Evolutionary conservation across 2,888 invertebrate genomes (phyloP), one percentile per base, ranked within the genome.

Genomic region (Lasioglossum villosulum): DNA sequence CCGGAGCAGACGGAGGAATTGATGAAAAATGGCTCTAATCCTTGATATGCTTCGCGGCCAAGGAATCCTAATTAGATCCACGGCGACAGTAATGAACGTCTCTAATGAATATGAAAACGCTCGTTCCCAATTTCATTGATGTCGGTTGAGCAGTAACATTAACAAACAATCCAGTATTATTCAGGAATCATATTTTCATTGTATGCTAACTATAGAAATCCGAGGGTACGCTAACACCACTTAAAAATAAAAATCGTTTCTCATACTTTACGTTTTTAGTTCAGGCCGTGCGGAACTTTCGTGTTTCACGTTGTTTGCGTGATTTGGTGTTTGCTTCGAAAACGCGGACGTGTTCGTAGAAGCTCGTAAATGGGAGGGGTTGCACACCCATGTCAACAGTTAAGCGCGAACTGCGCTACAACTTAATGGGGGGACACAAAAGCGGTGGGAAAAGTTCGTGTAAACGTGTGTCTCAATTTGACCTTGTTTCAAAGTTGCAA

Each of bases 61-160:
- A 30, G 30, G 6, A 63, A 63, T 63, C n/a, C 23, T 19, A 19
- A 16, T 68, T 19, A 68, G 34, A 68, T 68, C 19, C 34, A 23
- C 34, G 34, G 3, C 3, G 16, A 37, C 34, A 8, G 14, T 23
- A 34, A 19, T 37, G 66, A 68, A 23, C 10, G 34, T 2, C 3
- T 19, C 27, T 39, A 70, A 75, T 12, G 68, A 79, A 37, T 48
- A 14, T n/a, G 19, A 45, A 71, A 59, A 75, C 59, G 71, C n/a
- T n/a, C 23, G 16, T 48, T 75, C 27, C 42, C 5, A 23, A 23
- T 45, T 37, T 63, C 37, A 48, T 48, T 19, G 71, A 75, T 1
- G 34, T 23, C 23, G 1, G 23, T 37, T 10, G 63, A 63, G 30
- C 12, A 30, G 27, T 5, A 30, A 27, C 27, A 30, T 63, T 63